Percentiles rank a stretch among this genome's conserved stretches.
These are phyloP conservation scores for Notarius quadriscutis DNA, from an alignment of 2,113 vertebrate genomes.

Conservation along the genomic window DNA sequence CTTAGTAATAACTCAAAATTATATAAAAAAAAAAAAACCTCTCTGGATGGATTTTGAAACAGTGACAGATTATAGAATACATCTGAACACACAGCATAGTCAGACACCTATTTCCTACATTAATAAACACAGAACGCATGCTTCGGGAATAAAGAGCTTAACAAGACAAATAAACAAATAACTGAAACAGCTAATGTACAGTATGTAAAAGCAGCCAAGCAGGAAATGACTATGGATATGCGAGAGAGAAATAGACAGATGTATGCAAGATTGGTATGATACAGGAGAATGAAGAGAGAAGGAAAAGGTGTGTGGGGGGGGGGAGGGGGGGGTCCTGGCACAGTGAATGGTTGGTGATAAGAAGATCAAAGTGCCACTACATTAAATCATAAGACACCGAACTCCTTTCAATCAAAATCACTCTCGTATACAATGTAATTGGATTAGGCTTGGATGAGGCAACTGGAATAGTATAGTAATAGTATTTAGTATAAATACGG, in stretches of 20 bases:
- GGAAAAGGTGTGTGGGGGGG: not conserved
- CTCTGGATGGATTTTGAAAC: not conserved
- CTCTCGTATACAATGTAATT: too few species aligned
- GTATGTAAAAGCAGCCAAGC: constrained; percentile 41
- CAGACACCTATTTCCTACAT: not conserved
- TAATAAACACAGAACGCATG: not conserved
- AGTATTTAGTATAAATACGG: not conserved
- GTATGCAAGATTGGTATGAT: not conserved
- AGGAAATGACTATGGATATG: constrained; percentile 36
- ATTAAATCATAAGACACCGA: constrained; percentile 45
- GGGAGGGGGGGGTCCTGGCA: not conserved
- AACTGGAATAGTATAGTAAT: not conserved
- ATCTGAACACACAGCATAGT: not conserved
- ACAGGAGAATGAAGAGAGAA: constrained; percentile 10
- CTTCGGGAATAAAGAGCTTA: constrained; percentile 3
- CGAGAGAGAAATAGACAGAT: constrained; percentile 47
- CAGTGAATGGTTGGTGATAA: not conserved
- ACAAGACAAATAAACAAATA: constrained; percentile 29
- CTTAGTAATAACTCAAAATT: not conserved
- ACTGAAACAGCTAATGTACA: not conserved
- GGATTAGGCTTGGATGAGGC: not conserved
- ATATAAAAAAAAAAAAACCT: not conserved
- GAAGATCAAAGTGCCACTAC: constrained; percentile 42
- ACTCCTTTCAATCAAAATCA: not conserved
- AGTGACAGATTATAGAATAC: not conserved